Evolutionary conservation across 2,888 invertebrate species (phyloP).

Genomic region (Anaspis maculata): DNA sequence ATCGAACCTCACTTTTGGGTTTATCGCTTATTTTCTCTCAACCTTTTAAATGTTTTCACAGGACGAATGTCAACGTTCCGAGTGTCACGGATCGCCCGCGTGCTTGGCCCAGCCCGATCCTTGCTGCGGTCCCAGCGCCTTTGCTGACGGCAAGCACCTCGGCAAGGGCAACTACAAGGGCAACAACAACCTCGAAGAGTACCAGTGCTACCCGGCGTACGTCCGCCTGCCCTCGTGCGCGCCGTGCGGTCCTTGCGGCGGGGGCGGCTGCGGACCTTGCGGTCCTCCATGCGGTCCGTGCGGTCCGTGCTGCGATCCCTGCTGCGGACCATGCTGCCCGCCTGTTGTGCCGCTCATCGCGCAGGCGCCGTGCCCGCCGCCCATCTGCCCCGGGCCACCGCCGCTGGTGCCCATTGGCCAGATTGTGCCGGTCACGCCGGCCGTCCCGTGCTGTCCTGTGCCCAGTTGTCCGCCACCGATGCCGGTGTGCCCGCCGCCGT

Average conservation of each 20-base stretch:
- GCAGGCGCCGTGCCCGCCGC: slow-evolving; percentile 30
- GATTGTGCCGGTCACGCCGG: slow-evolving; percentile 19
- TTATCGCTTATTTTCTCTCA: too few relatives aligned
- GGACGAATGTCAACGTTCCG: slow-evolving; percentile 47
- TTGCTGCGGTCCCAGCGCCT: slow-evolving; percentile 41
- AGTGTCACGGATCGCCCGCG: slow-evolving; percentile 44
- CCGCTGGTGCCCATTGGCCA: slow-evolving; percentile 29
- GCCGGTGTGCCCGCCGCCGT: slow-evolving; percentile 18
- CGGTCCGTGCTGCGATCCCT: slow-evolving; percentile 17
- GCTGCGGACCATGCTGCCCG: slow-evolving; percentile 6
- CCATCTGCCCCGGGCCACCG: slow-evolving; percentile 27
- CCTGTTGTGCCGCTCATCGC: slow-evolving; percentile 29
- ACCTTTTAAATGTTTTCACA: too few relatives aligned
- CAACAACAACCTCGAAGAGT: slow-evolving; percentile 23
- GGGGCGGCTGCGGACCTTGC: slow-evolving; percentile 16
- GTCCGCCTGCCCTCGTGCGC: slow-evolving; percentile 21
- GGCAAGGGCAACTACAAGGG: slow-evolving; percentile 13
- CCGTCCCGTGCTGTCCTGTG: slow-evolving; percentile 23
- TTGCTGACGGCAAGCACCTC: slow-evolving; percentile 33
- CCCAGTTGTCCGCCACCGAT: slow-evolving; percentile 26
- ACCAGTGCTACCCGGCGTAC: slow-evolving; percentile 35
- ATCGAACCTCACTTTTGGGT: too few relatives aligned
- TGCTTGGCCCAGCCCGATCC: slow-evolving; percentile 43
- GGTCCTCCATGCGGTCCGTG: slow-evolving; percentile 15
- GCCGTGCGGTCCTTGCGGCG: slow-evolving; percentile 18